A percentile compares a stretch with the other conserved stretches of the same genome.
Conservation (phyloP, 2,888 invertebrate species). For the Sinotaia quadrata region DNA sequence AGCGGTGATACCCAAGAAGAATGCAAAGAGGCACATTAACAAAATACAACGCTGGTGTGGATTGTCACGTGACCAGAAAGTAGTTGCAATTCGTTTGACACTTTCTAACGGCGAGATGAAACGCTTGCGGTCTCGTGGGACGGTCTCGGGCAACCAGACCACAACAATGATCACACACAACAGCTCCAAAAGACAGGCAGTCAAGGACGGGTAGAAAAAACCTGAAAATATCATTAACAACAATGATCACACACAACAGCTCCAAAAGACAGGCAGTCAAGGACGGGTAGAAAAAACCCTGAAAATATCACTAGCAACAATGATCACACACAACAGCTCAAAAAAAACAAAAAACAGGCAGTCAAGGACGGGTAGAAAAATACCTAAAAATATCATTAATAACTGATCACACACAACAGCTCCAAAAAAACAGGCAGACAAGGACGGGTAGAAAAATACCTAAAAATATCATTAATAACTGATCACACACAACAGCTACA, state of each 20-base stretch:
- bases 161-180: slow-evolving; percentile 1
- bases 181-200: background rate
- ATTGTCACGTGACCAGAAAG: background rate
- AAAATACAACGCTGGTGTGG: background rate
- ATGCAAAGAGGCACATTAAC: too few relatives aligned
- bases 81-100: background rate
- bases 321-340: background rate
- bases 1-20: too few relatives aligned
- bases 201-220: slow-evolving; percentile 9
- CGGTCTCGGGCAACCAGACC: slow-evolving; percentile 16
- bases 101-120: slow-evolving; percentile 13
- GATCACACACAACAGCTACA: background rate
- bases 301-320: background rate
- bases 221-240: too few relatives aligned
- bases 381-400: too few relatives aligned
- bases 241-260: background rate
- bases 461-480: background rate
- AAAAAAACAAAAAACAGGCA: background rate
- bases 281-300: slow-evolving; percentile 16
- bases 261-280: background rate
- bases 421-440: background rate
- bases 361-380: slow-evolving; percentile 10
- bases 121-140: slow-evolving; percentile 9
- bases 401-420: background rate
- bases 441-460: slow-evolving; percentile 12